Base-by-base conservation (phyloP, 37 sponge, comb jelly and placozoan species). In the Axinella damicornis region DNA sequence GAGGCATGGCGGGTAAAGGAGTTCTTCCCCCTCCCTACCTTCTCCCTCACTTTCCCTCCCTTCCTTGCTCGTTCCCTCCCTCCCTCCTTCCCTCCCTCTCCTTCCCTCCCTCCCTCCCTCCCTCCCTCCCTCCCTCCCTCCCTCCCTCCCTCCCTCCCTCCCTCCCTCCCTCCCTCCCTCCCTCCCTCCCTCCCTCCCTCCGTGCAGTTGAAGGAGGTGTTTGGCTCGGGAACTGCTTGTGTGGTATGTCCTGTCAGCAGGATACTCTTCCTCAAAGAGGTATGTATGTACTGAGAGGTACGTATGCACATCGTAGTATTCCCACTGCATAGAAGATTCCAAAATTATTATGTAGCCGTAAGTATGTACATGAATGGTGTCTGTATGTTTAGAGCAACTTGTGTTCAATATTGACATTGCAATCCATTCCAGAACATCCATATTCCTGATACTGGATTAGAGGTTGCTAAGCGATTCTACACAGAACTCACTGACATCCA, bases 191-290 rank as follows among this genome's bases (percentile, higher is more conserved):
- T 46, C 46, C 46, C 46, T 69, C 22, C 28, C 39, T 69, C 71
- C 55, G 46, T 76, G 14, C 41, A 95, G 96, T 17, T 95, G 71
- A 89, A 90, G 65, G 99, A 97, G 69, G 83, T 97, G 59, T 99
- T 99, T 95, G 99, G 99, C n/a, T 76, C 96, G 53, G 99, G 99
- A 0, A 99, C 99, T 19, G 99, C 99, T 6, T 97, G 97, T 86
- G 98, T 99, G 33, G 98, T 99, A 2, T 91, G 94, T 71, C 99
- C 99, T 33, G 86, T 99, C 31, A 71, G 83, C 68, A 86, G 74
- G 73, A 99, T 99, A 20, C 85, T 84, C 24, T 99, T 80, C 65
- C 57, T 89, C 27, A 93, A 91, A 68, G 86, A 98, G 85, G 98
- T 98, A 82, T 38, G 88, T 20, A 46, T 33, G n/a, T n/a, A n/a